Percentiles rank a stretch among this genome's conserved stretches.
These are phyloP conservation scores for Pangasius djambal DNA, from an alignment of 2,797 vertebrate genomes.

Conservation along the genomic window DNA sequence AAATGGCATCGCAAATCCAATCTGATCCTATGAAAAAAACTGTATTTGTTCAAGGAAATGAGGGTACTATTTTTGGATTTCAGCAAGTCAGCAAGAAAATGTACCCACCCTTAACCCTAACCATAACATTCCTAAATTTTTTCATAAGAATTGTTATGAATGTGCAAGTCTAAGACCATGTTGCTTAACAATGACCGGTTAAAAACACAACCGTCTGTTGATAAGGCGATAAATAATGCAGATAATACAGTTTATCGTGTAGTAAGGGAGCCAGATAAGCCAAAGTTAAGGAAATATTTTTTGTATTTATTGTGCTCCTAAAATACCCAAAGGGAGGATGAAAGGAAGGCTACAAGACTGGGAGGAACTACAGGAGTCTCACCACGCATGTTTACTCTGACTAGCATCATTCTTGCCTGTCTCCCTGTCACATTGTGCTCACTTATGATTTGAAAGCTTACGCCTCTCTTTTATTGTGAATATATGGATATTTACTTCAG, in stretches of 20 bases:
- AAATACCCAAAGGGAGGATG: constrained; percentile 37
- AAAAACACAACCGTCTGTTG: constrained; percentile 26
- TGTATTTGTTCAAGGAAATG: background rate
- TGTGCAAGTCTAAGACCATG: background rate
- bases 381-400: constrained; percentile 23
- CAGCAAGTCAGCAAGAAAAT: constrained; percentile 4
- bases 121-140: background rate
- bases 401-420: constrained; percentile 66
- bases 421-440: constrained; percentile 36
- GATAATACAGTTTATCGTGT: background rate
- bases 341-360: constrained; percentile 55
- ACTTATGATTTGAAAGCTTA: constrained; percentile 25
- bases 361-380: constrained; percentile 29
- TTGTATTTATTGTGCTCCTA: constrained; percentile 35
- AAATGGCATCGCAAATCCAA: background rate
- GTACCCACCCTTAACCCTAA: background rate
- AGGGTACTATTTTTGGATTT: constrained; percentile 1
- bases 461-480: background rate
- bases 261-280: constrained; percentile 26
- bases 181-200: constrained; percentile 17
- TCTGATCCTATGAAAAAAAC: background rate
- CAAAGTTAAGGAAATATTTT: constrained; percentile 42
- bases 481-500: constrained; percentile 38
- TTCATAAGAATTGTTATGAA: background rate
- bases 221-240: constrained; percentile 1